Conservation (phyloP, 2,113 vertebrate genomes). For the Plecturocebus donacophilus region DNA sequence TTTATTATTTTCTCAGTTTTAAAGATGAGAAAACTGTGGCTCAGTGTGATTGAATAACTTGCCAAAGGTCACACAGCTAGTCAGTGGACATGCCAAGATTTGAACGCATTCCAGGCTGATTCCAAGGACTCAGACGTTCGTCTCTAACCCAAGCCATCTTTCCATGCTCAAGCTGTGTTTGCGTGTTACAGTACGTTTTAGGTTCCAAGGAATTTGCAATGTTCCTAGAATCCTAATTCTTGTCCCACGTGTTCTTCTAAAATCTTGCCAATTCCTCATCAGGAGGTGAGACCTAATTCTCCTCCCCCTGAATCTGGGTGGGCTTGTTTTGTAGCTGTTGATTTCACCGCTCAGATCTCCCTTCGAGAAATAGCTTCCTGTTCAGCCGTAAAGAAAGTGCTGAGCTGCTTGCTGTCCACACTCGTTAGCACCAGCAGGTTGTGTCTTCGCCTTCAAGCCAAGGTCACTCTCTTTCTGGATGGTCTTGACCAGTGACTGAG, state of each 20-base stretch:
- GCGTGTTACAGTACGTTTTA: fast-evolving
- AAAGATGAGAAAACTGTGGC: not conserved
- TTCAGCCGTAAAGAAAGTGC: not conserved
- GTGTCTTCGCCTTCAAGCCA: not conserved
- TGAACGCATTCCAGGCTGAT: not conserved
- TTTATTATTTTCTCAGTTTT: not conserved
- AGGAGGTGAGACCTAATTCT: not conserved
- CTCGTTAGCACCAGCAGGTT: fast-evolving
- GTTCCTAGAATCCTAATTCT: not conserved
- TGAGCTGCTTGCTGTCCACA: not conserved
- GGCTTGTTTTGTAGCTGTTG: not conserved
- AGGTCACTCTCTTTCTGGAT: not conserved
- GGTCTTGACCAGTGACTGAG: not conserved
- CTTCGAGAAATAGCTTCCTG: not conserved
- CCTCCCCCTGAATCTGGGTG: not conserved
- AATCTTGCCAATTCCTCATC: not conserved
- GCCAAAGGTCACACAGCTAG: not conserved
- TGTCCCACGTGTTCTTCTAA: not conserved
- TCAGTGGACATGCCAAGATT: not conserved
- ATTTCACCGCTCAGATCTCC: not conserved
- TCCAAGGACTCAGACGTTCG: not conserved
- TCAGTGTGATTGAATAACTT: not conserved
- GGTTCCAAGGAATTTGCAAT: not conserved
- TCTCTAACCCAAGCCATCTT: not conserved
- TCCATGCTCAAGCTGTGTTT: fast-evolving